A percentile compares a stretch with the other conserved stretches of the same genome.
Evolutionary conservation across 2,113 vertebrate species (phyloP).

Genomic region (Ictalurus furcatus): DNA sequence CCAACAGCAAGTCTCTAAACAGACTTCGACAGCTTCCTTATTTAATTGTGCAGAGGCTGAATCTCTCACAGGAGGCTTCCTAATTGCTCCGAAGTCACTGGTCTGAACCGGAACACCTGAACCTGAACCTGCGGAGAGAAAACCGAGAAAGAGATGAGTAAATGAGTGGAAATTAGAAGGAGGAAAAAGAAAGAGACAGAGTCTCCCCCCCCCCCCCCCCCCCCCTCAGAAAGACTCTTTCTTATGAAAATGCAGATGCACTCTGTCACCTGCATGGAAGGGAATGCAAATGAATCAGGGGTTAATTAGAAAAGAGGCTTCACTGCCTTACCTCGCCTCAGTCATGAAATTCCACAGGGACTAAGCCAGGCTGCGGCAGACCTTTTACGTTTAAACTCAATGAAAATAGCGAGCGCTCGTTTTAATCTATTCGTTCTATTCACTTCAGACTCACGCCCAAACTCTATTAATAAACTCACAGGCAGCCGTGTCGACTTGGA

Average conservation of each 20-base stretch:
- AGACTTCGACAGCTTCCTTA: not conserved
- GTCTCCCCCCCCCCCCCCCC: not conserved
- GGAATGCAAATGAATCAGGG: constrained; percentile 10
- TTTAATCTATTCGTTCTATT: not conserved
- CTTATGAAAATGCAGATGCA: not conserved
- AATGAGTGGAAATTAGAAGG: not conserved
- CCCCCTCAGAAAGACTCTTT: not conserved
- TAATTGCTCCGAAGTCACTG: not conserved
- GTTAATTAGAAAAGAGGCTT: constrained; percentile 24
- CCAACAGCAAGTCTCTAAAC: not conserved
- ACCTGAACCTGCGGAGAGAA: not conserved
- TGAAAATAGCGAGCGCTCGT: not conserved
- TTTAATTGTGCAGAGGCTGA: not conserved
- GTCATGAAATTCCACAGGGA: not conserved
- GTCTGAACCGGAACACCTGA: not conserved
- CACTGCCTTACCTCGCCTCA: too few species aligned
- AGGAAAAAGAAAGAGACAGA: not conserved
- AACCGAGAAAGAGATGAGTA: not conserved
- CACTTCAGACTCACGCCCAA: not conserved
- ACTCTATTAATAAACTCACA: not conserved
- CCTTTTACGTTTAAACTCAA: not conserved
- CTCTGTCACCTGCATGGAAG: not conserved
- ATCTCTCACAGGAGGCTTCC: not conserved
- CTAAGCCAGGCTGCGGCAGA: not conserved
- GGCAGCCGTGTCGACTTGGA: too few species aligned